Percentiles rank a stretch among this genome's conserved stretches.
These are phyloP conservation scores for Elachura formosa DNA, from an alignment of 2,113 vertebrate genomes.

Conservation along the genomic window DNA sequence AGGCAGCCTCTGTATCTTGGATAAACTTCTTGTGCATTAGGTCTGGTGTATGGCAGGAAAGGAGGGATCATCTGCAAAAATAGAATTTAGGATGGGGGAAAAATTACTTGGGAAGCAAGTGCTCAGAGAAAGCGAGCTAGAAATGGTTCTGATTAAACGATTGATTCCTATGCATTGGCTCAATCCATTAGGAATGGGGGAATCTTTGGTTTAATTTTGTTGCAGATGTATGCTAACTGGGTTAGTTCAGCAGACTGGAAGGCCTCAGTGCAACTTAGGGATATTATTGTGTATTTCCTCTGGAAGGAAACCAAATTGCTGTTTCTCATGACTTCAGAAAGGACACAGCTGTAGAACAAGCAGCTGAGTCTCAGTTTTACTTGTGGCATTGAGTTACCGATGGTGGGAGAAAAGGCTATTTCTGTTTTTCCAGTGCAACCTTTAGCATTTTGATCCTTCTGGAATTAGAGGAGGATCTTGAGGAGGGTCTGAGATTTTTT, in stretches of 20 bases:
- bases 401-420: constrained; percentile 48
- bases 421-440: constrained; percentile 55
- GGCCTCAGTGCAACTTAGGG: not conserved
- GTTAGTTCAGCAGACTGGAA: not conserved
- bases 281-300: constrained; percentile 49
- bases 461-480: constrained; percentile 45
- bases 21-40: not conserved
- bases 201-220: not conserved
- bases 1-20: not conserved
- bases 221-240: not conserved
- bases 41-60: not conserved
- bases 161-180: not conserved
- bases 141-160: not conserved
- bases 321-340: constrained; percentile 57
- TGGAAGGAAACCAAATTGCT: constrained; percentile 53
- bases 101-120: not conserved
- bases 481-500: constrained; percentile 32
- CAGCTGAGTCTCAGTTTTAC: constrained; percentile 33
- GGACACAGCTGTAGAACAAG: constrained; percentile 36
- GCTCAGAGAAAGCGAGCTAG: not conserved
- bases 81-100: not conserved
- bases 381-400: constrained; percentile 23
- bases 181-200: not conserved
- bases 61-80: not conserved
- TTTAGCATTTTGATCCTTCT: constrained; percentile 61